Evolutionary conservation across 2,888 invertebrate species (phyloP), one percentile per base, ranked within the genome.

Genomic region (Aphelenchoides bicaudatus): DNA sequence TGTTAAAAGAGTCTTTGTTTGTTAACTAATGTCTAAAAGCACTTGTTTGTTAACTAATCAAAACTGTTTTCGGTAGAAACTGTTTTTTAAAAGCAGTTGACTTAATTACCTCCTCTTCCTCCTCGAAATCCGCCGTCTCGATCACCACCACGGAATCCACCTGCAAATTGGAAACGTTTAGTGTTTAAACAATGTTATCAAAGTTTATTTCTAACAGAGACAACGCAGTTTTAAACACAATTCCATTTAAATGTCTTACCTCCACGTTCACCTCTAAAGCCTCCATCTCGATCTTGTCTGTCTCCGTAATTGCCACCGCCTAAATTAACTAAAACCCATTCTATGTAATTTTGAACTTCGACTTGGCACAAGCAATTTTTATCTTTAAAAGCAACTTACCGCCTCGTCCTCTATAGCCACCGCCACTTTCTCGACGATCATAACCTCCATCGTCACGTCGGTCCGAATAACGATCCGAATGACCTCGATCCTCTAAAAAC

Each of bases 221-320:
- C n/a, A n/a, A n/a, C n/a, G n/a, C n/a, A n/a, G n/a, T n/a, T n/a
- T n/a, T n/a, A n/a, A n/a, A n/a, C n/a, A n/a, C n/a, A n/a, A n/a
- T n/a, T n/a, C n/a, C n/a, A n/a, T n/a, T n/a, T n/a, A n/a, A n/a
- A n/a, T n/a, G n/a, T n/a, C n/a, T n/a, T n/a, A 10, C 30, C 23
- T 16, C 52, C 52, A 6, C 49, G 39, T n/a, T 49, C 49, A 47
- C 49, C 51, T 8, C 53, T 61, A 8, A 34, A 10, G 27, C 38
- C 59, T n/a, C 57, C 55, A 29, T 46, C 58, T 19, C 51, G 34
- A 38, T 38, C 21, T 43, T 53, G 49, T 10, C 34, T 27, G 13
- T 34, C 59, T 5, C 61, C 62, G n/a, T 21, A 28, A 25, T 49
- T 48, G 13, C 52, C 52, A 3, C 52, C 52, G 1, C 28, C 52